Base-by-base conservation (phyloP, 2,113 vertebrate genomes). In the Plecotus auritus region DNA sequence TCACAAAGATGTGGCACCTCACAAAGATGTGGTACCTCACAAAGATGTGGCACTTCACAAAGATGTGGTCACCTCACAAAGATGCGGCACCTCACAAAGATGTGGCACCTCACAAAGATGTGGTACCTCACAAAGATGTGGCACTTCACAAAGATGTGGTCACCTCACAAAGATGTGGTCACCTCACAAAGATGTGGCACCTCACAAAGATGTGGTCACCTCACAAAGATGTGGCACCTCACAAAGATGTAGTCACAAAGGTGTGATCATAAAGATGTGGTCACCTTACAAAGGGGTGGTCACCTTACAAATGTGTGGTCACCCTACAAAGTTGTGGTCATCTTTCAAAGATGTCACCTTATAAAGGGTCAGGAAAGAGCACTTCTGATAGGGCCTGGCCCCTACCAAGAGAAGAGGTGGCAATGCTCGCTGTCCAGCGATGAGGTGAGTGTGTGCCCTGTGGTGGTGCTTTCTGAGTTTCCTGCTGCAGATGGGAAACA, bases 401-500 rank as follows among this genome's bases (percentile, higher is more conserved):
- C n/a, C 26, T 12, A 28, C 59, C 59, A n/a, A 8, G 35, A 45
- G 66, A 49, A 86, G 35, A 80, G 51, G 32, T 0, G 0, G 20
- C 14, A 2, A 5, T 8, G 18, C 30, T 49, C 3, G 1, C 9
- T 4, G 16, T 64, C 56, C 8, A n/a, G 30, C 2, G 1, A 37
- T 6, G 8, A 4, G 0, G 30, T 40, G 13, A 0, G 0, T 12
- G 20, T 40, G 12, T 12, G 4, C 13, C 32, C 18, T 1, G 0
- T 37, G 83, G 23, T 0, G 2, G 23, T 20, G 12, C 13, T 7
- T 13, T 2, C 56, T n/a, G 23, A 76, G 56, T 72, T 22, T 42
- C 40, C 37, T 78, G 16, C 4, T 4, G 59, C 67, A 70, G 51
- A 10, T 37, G 9, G 56, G 26, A 17, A 59, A 54, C 2, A 54